These are phyloP conservation scores for Scaptomyza graminum DNA, from an alignment of 1,140 invertebrate species.

Conservation along the genomic window DNA sequence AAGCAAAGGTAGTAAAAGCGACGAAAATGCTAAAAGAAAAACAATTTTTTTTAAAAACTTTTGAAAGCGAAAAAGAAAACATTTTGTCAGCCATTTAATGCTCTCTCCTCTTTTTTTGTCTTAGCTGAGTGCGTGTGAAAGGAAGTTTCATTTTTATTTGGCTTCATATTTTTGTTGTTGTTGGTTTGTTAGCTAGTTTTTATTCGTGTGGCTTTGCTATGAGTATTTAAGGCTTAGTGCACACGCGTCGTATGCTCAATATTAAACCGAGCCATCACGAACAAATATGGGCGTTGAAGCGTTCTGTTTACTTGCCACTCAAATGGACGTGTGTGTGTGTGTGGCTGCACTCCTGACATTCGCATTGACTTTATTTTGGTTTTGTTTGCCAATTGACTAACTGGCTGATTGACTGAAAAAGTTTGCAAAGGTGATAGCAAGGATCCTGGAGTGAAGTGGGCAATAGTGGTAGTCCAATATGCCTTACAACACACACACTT, in stretches of 20 bases:
- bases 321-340: neutral
- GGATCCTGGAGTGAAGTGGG: neutral
- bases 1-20: neutral
- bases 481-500: conserved; percentile 9
- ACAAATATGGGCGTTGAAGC: conserved; percentile 22
- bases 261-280: conserved; percentile 30
- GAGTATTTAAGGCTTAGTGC: conserved; percentile 40
- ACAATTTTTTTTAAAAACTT: neutral
- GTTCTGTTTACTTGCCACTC: conserved; percentile 28
- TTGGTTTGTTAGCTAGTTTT: too few species aligned
- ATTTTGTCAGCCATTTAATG: conserved; percentile 21
- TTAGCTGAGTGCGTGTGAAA: too few species aligned
- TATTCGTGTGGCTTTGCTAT: conserved; percentile 9
- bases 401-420: conserved; percentile 15
- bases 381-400: conserved; percentile 35
- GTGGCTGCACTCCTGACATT: conserved; percentile 31
- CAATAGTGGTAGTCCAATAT: neutral
- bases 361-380: conserved; percentile 36
- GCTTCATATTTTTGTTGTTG: too few species aligned
- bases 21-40: neutral
- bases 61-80: conserved; percentile 8
- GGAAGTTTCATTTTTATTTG: conserved; percentile 1
- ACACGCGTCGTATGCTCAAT: conserved; percentile 38
- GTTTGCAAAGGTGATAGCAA: conserved; percentile 11
- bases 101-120: neutral